Evolutionary conservation across 2,888 invertebrate species (phyloP).

Genomic region (Drosophila flavopinicola): DNA sequence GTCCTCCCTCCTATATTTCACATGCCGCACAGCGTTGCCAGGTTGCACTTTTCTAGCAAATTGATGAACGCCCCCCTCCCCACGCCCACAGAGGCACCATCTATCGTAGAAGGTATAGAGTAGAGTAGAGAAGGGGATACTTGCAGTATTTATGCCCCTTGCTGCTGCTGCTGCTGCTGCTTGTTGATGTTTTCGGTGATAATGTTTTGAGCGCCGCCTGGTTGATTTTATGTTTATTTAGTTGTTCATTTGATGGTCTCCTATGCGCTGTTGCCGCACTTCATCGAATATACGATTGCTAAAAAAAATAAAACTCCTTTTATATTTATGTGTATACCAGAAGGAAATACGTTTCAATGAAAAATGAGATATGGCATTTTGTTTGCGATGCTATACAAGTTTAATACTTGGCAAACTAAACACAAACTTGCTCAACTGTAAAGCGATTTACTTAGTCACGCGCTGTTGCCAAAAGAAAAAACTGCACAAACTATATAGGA

Average conservation of each 20-base stretch:
- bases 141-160: conserved; percentile 5
- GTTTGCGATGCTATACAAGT: too few species aligned
- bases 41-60: conserved; percentile 46
- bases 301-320: too few species aligned
- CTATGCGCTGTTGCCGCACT: conserved; percentile 20
- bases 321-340: too few species aligned
- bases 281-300: neutral
- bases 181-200: too few species aligned
- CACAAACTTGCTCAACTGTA: neutral
- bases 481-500: neutral
- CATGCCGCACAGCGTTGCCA: conserved; percentile 38
- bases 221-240: conserved; percentile 47
- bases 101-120: neutral
- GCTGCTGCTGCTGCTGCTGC: conserved; percentile 15
- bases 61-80: conserved; percentile 46
- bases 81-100: too few species aligned
- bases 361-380: too few species aligned
- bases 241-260: conserved; percentile 19
- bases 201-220: conserved; percentile 35
- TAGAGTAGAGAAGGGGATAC: neutral
- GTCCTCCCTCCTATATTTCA: conserved; percentile 60
- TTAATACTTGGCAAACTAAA: too few species aligned
- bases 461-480: neutral
- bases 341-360: too few species aligned
- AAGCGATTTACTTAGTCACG: neutral